Base-by-base conservation (phyloP, 2,113 vertebrate species). In the Eulemur macaco region DNA sequence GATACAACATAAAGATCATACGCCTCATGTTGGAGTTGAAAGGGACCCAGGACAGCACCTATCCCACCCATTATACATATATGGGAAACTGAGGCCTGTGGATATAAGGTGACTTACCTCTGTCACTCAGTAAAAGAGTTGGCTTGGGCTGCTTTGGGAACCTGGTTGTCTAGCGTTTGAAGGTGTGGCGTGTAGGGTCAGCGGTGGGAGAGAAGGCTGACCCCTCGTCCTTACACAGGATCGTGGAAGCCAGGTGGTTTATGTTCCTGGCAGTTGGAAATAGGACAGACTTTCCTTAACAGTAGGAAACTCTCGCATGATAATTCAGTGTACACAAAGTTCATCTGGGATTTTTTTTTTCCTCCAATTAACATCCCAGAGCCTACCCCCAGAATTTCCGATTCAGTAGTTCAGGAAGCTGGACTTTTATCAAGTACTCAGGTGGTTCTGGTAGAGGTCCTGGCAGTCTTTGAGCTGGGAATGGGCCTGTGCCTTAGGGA, bases 341-440 rank as follows among this genome's bases (percentile, higher is more conserved):
- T 37, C 47, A 14, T 47, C 18, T 39, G 69, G 80, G 14, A 27
- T n/a, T 84, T 34, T 64, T 50, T 54, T 5, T 11, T 47, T 11
- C 45, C 13, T 82, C 29, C 29, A n/a, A 4, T 89, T 89, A 76
- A 83, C 81, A 81, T 83, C 58, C 73, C 58, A 66, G 83, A 78
- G 31, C 68, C 29, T 3, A 63, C 47, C 13, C 34, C 20, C 11
- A 69, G 74, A 60, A 93, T 85, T 73, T 86, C 31, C 17, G 20
- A 69, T 64, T 64, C 15, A 50, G 10, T 50, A 12, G 50, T 74
- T 94, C 8, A 86, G 82, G 74, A 93, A 63, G 27, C 60, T 63
- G 60, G 60, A 63, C 60, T 29, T 63, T 63, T 63, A 63, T 27
- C 60, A 63, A 63, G 60, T 29, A 63, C 27, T 63, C 27, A 12